A percentile compares a stretch with the other conserved stretches of the same genome.
Conservation (phyloP, 37 sponge, comb jelly and placozoan species). For the Aphrocallistes beatrix region DNA sequence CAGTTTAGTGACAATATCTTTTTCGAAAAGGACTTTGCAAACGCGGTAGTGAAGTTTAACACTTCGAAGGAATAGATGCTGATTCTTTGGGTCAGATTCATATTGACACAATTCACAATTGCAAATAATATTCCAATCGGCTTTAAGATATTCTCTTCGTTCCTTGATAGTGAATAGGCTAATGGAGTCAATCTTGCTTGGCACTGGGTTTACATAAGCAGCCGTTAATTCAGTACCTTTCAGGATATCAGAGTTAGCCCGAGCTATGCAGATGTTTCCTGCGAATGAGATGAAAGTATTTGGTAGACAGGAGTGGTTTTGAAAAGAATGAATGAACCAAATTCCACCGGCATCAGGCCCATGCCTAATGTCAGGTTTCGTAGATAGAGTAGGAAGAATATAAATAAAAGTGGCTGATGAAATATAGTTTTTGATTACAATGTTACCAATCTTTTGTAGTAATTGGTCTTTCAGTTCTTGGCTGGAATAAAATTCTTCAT, state of each 20-base stretch:
- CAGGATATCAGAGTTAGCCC: not conserved
- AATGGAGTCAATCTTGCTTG: not conserved
- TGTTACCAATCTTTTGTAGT: not conserved
- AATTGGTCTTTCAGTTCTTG: not conserved
- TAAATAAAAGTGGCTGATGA: not conserved
- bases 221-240: not conserved
- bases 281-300: not conserved
- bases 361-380: not conserved
- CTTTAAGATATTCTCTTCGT: not conserved
- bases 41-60: not conserved
- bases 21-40: not conserved
- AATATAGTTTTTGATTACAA: not conserved
- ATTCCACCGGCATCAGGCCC: not conserved
- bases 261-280: not conserved
- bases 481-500: not conserved
- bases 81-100: not conserved
- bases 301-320: not conserved
- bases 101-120: not conserved
- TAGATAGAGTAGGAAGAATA: not conserved
- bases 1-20: not conserved
- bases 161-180: not conserved
- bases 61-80: not conserved
- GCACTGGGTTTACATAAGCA: not conserved
- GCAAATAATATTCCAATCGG: not conserved
- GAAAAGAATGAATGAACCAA: constrained; percentile 2